These are phyloP conservation scores for Tenthredo scrophulariae DNA, from an alignment of 2,888 invertebrate species.

Conservation along the genomic window DNA sequence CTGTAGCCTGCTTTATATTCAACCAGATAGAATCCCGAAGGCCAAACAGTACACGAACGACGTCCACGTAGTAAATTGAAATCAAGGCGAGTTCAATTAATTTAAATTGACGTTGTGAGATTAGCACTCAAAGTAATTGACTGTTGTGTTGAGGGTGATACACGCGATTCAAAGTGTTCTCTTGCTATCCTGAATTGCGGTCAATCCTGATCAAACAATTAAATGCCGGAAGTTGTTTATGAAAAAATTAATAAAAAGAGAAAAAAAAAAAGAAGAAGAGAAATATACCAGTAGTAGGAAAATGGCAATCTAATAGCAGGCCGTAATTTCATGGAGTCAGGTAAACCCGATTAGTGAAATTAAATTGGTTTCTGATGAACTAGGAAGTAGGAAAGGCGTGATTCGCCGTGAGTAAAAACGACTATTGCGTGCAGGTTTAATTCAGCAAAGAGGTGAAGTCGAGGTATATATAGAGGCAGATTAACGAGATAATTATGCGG, in stretches of 20 bases:
- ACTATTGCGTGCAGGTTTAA: constrained; percentile 6
- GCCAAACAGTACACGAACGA: neutral
- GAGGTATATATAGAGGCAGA: neutral
- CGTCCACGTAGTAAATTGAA: constrained; percentile 22
- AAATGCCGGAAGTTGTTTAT: constrained; percentile 28
- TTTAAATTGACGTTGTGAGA: constrained; percentile 40
- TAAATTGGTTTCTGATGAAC: constrained; percentile 7
- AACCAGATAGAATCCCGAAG: neutral
- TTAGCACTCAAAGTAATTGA: constrained; percentile 40
- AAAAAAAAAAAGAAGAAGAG: neutral
- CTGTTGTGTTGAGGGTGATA: neutral
- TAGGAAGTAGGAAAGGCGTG: neutral
- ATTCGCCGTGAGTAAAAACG: neutral
- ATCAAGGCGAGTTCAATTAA: constrained; percentile 40
- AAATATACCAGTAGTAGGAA: neutral
- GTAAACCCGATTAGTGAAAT: neutral
- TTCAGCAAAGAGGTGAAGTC: neutral
- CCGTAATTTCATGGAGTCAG: neutral
- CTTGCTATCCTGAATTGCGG: neutral
- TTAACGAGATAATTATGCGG: constrained; percentile 35
- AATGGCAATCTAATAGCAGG: neutral
- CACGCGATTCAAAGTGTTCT: constrained; percentile 8
- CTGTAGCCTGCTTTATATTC: neutral
- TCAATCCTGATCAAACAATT: neutral
- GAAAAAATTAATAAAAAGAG: neutral